These are phyloP conservation scores for Batillaria attramentaria DNA, from an alignment of 1,140 invertebrate genomes.

Conservation along the genomic window DNA sequence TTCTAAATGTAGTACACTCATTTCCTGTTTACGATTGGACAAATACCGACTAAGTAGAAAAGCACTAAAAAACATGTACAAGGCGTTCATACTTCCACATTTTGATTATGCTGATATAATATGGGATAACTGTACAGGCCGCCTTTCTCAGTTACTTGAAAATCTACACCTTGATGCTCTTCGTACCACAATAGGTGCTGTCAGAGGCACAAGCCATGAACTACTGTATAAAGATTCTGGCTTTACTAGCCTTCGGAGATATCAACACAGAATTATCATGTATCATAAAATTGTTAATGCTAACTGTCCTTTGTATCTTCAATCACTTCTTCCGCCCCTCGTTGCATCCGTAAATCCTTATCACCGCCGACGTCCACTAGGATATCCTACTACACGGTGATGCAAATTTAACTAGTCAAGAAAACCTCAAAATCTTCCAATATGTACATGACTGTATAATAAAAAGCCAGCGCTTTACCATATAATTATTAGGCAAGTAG, in stretches of 20 bases:
- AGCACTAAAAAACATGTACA: constrained; percentile 10
- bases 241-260: neutral
- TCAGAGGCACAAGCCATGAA: neutral
- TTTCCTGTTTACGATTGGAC: neutral
- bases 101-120: constrained; percentile 17
- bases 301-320: neutral
- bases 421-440: too few species aligned
- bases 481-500: too few species aligned
- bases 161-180: constrained; percentile 1
- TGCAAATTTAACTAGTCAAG: too few species aligned
- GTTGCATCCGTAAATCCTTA: neutral
- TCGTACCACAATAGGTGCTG: constrained; percentile 5
- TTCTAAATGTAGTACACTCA: neutral
- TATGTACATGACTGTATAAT: too few species aligned
- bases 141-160: neutral
- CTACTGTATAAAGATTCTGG: constrained; percentile 18
- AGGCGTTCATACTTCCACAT: constrained; percentile 12
- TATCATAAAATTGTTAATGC: constrained; percentile 12
- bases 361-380: neutral
- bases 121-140: constrained; percentile 11
- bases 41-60: neutral
- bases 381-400: neutral
- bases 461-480: too few species aligned
- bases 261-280: too few species aligned
- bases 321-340: neutral